Evolutionary conservation across 2,797 vertebrate genomes (phyloP).

Genomic region (Leptatherina wallacei): DNA sequence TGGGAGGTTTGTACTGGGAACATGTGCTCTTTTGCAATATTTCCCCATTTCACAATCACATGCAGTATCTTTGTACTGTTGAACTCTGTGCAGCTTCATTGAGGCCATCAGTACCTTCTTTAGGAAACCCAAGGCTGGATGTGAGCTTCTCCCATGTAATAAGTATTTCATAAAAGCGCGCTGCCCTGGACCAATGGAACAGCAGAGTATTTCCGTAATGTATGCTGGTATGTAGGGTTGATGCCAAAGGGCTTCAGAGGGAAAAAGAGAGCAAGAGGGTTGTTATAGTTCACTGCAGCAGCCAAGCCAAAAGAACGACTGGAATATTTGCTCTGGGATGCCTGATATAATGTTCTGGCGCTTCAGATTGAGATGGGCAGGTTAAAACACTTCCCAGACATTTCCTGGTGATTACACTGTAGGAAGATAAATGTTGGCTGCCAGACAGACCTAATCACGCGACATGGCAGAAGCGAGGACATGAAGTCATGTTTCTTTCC

Average conservation of each 20-base stretch:
- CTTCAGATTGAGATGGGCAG: slow-evolving; percentile 73
- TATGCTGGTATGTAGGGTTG: slow-evolving; percentile 60
- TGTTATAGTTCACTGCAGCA: slow-evolving; percentile 55
- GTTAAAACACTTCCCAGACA: slow-evolving; percentile 77
- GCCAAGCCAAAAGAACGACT: slow-evolving; percentile 58
- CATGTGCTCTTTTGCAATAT: slow-evolving; percentile 47
- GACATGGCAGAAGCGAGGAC: slow-evolving; percentile 27
- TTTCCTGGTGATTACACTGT: slow-evolving; percentile 66
- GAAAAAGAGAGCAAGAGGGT: slow-evolving; percentile 51
- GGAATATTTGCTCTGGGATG: slow-evolving; percentile 65
- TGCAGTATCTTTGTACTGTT: slow-evolving; percentile 19
- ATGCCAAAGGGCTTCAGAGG: slow-evolving; percentile 63
- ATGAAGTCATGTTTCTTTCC: slow-evolving; percentile 27
- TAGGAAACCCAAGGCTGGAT: slow-evolving; percentile 32
- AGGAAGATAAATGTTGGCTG: slow-evolving; percentile 46
- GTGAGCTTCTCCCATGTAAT: slow-evolving; percentile 45
- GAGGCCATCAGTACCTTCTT: slow-evolving; percentile 38
- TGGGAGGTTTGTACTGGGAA: slow-evolving; percentile 38
- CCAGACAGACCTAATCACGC: slow-evolving; percentile 44
- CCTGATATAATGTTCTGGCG: slow-evolving; percentile 71
- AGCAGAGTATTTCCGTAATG: slow-evolving; percentile 53
- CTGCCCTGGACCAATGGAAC: slow-evolving; percentile 34
- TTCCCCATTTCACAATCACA: slow-evolving; percentile 36
- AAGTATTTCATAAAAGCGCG: slow-evolving; percentile 55
- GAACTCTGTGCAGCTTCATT: not conserved